These are phyloP conservation scores for Drosophila affinis DNA, from an alignment of 2,888 invertebrate genomes.

Conservation along the genomic window DNA sequence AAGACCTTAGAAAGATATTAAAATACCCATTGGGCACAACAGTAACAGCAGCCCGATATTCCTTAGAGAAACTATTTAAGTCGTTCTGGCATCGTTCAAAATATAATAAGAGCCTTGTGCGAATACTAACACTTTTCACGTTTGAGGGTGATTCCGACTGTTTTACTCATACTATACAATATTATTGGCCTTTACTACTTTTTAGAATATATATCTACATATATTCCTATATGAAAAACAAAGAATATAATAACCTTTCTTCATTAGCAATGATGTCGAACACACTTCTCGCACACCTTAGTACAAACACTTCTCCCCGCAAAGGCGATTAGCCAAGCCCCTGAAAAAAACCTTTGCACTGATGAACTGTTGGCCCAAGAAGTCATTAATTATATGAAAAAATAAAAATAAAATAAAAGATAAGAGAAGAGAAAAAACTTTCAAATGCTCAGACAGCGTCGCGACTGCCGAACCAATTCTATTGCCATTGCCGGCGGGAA, in stretches of 20 bases:
- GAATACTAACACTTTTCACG: too few relatives aligned
- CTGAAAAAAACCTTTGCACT: constrained; percentile 33
- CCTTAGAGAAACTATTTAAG: constrained; percentile 19
- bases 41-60: constrained; percentile 8
- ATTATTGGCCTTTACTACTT: too few relatives aligned
- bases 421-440: constrained; percentile 35
- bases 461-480: constrained; percentile 62
- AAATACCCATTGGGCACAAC: constrained; percentile 21
- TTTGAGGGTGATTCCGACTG: too few relatives aligned
- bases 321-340: constrained; percentile 42
- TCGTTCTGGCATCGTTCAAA: too few relatives aligned
- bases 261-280: constrained; percentile 7
- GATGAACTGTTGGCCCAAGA: constrained; percentile 57
- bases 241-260: constrained; percentile 2
- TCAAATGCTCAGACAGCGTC: constrained; percentile 46
- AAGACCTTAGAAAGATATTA: constrained; percentile 24
- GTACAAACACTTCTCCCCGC: neutral
- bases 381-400: constrained; percentile 65
- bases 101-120: too few relatives aligned
- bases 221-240: neutral
- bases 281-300: constrained; percentile 26
- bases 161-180: too few relatives aligned
- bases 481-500: neutral
- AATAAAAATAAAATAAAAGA: constrained; percentile 17
- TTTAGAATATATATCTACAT: too few relatives aligned